A percentile compares a stretch with the other conserved stretches of the same genome.
phyloP scores from a whole-genome alignment of 1,140 invertebrate genomes.

The Rhagoletis zephyria region DNA sequence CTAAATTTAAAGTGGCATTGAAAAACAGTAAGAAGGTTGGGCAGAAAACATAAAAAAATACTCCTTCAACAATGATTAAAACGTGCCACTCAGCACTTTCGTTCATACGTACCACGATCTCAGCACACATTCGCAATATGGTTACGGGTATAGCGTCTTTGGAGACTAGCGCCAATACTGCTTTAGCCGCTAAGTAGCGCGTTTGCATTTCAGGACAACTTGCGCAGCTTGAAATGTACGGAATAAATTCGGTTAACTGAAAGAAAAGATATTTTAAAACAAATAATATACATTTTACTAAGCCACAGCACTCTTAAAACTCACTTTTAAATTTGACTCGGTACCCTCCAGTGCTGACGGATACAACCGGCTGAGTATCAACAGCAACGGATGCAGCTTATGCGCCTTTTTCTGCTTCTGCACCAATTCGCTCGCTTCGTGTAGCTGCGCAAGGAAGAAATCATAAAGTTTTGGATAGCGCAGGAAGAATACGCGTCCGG shows the following conservation, averaged over 20 bases:
- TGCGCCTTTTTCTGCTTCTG: slow-evolving; percentile 68
- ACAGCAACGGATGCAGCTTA: slow-evolving; percentile 83
- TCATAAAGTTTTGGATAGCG: slow-evolving; percentile 85
- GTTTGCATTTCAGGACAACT: slow-evolving; percentile 78
- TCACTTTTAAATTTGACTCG: slow-evolving; percentile 80
- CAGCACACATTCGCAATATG: slow-evolving; percentile 55
- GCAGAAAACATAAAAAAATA: no score
- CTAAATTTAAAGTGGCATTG: no score
- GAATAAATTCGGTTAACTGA: slow-evolving; percentile 70
- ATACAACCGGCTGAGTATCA: slow-evolving; percentile 86
- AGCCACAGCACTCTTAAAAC: background rate
- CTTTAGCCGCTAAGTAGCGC: slow-evolving; percentile 79
- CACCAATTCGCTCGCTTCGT: slow-evolving; percentile 56
- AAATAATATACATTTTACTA: background rate
- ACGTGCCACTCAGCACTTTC: background rate
- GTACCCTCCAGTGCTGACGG: slow-evolving; percentile 80
- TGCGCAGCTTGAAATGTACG: slow-evolving; percentile 74
- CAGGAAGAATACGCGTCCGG: slow-evolving; percentile 86
- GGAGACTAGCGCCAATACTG: slow-evolving; percentile 79
- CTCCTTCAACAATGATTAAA: no score
- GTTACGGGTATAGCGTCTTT: slow-evolving; percentile 56
- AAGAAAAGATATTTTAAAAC: background rate
- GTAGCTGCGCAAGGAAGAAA: slow-evolving; percentile 79
- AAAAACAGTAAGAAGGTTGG: no score
- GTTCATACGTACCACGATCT: slow-evolving; percentile 53